Evolutionary conservation across 2,113 vertebrate species (phyloP).

Genomic region (Sialia sialis): DNA sequence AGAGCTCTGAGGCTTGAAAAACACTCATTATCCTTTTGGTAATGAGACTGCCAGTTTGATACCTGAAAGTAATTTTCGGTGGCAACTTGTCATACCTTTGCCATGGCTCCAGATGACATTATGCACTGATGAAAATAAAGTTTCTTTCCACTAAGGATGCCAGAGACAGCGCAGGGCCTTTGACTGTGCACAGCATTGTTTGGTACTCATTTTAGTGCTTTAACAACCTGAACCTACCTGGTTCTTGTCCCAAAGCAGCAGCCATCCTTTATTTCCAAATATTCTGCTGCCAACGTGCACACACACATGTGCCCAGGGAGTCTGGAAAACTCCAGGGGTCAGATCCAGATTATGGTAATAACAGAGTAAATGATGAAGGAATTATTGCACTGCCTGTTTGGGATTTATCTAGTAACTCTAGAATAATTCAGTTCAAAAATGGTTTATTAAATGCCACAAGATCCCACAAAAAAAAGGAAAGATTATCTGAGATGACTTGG

Average conservation of each 20-base stretch:
- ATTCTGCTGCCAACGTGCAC: neutral
- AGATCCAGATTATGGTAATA: neutral
- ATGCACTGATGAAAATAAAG: neutral
- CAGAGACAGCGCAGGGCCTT: neutral
- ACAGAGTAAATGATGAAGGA: neutral
- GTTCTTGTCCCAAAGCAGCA: neutral
- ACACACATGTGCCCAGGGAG: accelerated
- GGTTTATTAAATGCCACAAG: neutral
- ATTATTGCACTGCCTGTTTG: neutral
- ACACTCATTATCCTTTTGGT: neutral
- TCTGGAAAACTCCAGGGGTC: neutral
- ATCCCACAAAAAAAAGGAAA: neutral
- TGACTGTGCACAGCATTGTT: neutral
- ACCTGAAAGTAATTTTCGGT: neutral
- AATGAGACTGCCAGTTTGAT: neutral
- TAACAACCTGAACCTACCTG: neutral
- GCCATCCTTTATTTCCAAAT: neutral
- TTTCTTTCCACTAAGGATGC: neutral
- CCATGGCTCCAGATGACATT: neutral
- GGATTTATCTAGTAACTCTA: neutral
- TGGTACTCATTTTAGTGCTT: neutral
- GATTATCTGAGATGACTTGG: neutral
- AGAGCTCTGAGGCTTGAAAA: neutral
- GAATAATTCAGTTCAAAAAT: neutral
- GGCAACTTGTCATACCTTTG: neutral